Evolutionary conservation across 1,140 invertebrate species (phyloP).

Genomic region (Onthophagus taurus): DNA sequence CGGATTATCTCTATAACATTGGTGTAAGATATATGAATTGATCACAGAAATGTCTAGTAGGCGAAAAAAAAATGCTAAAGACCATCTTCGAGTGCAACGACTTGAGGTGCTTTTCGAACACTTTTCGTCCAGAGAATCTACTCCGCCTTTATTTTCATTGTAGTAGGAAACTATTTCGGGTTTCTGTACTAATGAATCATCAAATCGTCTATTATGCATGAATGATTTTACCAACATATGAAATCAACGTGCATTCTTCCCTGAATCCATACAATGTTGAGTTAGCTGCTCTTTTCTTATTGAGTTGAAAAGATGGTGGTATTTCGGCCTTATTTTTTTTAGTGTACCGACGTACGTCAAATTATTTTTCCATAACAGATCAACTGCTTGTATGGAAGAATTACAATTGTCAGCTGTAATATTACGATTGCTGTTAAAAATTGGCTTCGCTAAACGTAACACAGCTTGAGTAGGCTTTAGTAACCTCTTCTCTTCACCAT

Average conservation of each 20-base stretch:
- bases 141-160: conserved; percentile 32
- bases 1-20: background rate
- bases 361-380: conserved; percentile 19
- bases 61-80: conserved; percentile 25
- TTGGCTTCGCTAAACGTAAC: conserved; percentile 24
- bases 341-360: conserved; percentile 32
- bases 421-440: conserved; percentile 20
- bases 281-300: conserved; percentile 11
- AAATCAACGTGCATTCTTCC: conserved; percentile 6
- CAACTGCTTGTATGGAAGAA: conserved; percentile 29
- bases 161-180: conserved; percentile 30
- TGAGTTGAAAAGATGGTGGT: conserved; percentile 21
- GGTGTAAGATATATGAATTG: conserved; percentile 2
- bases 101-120: conserved; percentile 24
- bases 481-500: conserved; percentile 21
- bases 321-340: conserved; percentile 28
- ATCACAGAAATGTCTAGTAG: background rate
- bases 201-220: conserved; percentile 21
- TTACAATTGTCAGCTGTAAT: conserved; percentile 38
- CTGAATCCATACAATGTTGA: conserved; percentile 15
- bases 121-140: conserved; percentile 32
- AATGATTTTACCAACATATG: conserved; percentile 22
- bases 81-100: conserved; percentile 31
- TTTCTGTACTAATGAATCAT: conserved; percentile 23
- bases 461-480: conserved; percentile 25